Evolutionary conservation across 1,140 invertebrate genomes (phyloP), one percentile per base, ranked within the genome.

Genomic region (Lepidurus arcticus): DNA sequence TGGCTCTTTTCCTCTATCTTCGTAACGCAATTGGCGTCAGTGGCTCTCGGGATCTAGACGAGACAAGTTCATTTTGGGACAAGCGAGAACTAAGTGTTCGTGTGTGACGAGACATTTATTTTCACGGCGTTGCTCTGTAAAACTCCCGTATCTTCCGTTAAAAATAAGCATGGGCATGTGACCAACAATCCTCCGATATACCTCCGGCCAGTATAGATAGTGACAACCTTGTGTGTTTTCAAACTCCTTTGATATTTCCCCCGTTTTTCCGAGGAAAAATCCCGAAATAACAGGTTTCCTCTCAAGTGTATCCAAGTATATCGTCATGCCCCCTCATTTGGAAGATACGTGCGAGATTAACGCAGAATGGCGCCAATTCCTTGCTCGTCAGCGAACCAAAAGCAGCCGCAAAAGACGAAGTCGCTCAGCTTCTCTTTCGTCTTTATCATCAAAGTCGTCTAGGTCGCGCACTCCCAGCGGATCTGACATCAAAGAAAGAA

Each of bases 91-190:
- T n/a, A 65, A 65, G 53, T 65, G 53, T 21, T 47, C 16, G 53
- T n/a, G 21, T 21, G 34, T 34, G 34, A 13, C n/a, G n/a, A 65
- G 9, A 1, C 21, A 21, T 65, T 65, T 65, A 65, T 65, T 65
- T 65, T 65, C 53, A 65, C 53, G 13, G 6, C 21, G 53, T 65
- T 13, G 8, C 53, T 65, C 34, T 34, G 34, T 34, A 34, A 34
- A 34, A 65, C 53, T 65, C 53, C 53, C 53, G 53, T 65, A 65
- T 65, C 53, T 65, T 65, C 53, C 13, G 53, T 65, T 65, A 65
- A 65, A 65, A 65, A 65, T 65, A 65, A 65, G 53, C 53, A 65
- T 65, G 53, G 53, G 53, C 53, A 65, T 65, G 8, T 65, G 53
- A 65, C 53, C 53, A 65, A 65, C 8, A n/a, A 65, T 65, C 21